Base-by-base conservation (phyloP, 2,888 invertebrate species). In the Ophion costatus region DNA sequence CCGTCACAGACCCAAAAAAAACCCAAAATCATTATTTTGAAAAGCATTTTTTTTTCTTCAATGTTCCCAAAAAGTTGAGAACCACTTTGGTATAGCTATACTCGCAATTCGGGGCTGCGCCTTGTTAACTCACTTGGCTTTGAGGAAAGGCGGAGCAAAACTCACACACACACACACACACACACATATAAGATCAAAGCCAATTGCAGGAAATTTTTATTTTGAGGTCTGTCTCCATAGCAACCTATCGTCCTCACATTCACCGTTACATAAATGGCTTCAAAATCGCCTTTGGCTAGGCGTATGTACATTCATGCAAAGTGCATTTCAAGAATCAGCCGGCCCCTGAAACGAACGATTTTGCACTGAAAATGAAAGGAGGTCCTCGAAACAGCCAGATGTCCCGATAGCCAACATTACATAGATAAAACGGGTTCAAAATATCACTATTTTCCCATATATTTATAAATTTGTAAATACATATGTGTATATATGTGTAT, bases 61-160 rank as follows among this genome's bases (percentile, higher is more conserved):
- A 14, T n/a, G 5, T 56, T 56, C 56, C 5, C 56, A 17, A 56
- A 56, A 17, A 56, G 56, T 80, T 83, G 83, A 83, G 83, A 83
- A 73, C 73, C 83, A 42, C 83, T 83, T 24, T 61, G 6, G n/a
- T 57, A 10, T 66, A 45, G 61, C 9, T 59, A 78, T 84, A 84
- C 80, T 81, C 77, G 77, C 74, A 81, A 84, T 84, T 84, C 77
- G 80, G 84, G 78, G 80, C 73, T 73, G 73, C 56, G 66, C 56
- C 73, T 80, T 80, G 80, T 84, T 81, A 84, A 81, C 69, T 80
- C 74, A 67, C 51, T 67, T 59, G 70, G 85, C 88, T 90, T 90
- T 89, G 87, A 87, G 86, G 82, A 89, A 91, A 91, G 92, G 91
- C 92, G 92, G 92, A 91, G 92, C 91, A 79, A 87, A 89, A 80